Conservation (phyloP, 2,797 vertebrate species). For the Clangula hyemalis region DNA sequence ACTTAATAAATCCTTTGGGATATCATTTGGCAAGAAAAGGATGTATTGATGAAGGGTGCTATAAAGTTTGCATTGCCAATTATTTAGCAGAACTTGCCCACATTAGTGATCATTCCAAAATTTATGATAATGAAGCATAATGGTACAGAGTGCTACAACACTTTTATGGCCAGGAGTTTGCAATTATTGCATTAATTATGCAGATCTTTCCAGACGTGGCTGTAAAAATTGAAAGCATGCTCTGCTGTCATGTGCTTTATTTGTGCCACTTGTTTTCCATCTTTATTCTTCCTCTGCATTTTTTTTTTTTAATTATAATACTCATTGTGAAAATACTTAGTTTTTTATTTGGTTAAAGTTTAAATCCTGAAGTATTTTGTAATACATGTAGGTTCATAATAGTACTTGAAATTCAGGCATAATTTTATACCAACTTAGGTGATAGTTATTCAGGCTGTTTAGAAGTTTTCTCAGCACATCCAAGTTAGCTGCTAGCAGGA, state of each 20-base stretch:
- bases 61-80: neutral
- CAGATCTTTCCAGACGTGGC: constrained; percentile 21
- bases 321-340: neutral
- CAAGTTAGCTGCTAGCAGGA: neutral
- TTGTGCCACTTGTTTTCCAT: constrained; percentile 31
- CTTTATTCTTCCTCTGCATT: neutral
- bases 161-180: neutral
- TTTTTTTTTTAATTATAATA: neutral
- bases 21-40: neutral
- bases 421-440: neutral
- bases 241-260: constrained; percentile 6
- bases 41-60: neutral
- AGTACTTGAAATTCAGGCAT: neutral
- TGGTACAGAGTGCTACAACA: neutral
- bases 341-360: neutral
- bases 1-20: neutral
- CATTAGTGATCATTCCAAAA: neutral
- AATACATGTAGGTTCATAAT: neutral
- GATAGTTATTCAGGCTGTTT: neutral
- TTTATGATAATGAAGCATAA: neutral
- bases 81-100: constrained; percentile 29
- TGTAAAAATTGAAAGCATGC: constrained; percentile 43
- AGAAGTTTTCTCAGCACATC: neutral
- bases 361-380: neutral
- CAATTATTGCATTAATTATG: neutral